phyloP scores from a whole-genome alignment of 2,113 vertebrate genomes.

The Chaenocephalus aceratus region DNA sequence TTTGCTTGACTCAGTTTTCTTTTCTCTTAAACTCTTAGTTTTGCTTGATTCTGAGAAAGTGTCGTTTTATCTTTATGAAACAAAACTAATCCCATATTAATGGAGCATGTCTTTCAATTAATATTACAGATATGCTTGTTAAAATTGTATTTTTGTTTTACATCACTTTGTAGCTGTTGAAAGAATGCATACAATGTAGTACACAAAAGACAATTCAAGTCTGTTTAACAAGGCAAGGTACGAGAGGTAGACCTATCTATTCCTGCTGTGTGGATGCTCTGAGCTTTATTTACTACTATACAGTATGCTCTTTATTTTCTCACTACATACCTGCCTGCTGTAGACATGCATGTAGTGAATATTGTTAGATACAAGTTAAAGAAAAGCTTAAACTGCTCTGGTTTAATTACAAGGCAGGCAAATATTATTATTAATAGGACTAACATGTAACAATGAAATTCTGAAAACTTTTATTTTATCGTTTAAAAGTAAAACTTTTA shows the following conservation, averaged over 20 bases:
- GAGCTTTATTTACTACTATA: neutral
- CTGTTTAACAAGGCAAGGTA: no score
- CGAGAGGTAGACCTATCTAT: neutral
- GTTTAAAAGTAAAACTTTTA: constrained; percentile 14
- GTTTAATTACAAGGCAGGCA: neutral
- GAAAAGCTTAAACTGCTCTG: neutral
- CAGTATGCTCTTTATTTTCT: constrained; percentile 10
- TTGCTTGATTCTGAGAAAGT: no score
- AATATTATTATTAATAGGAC: neutral
- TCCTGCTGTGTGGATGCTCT: neutral
- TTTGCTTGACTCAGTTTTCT: no score
- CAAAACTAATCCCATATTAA: no score
- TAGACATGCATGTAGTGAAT: neutral
- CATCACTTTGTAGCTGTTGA: no score
- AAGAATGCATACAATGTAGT: no score
- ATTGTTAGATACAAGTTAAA: neutral
- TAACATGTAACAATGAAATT: neutral
- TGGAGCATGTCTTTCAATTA: no score
- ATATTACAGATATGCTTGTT: no score
- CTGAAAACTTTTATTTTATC: neutral
- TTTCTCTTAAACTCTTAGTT: no score
- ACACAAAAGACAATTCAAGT: no score
- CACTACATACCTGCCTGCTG: constrained; percentile 1
- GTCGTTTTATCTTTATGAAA: no score
- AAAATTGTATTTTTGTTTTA: no score